Percentiles rank a stretch among this genome's conserved stretches.
phyloP scores from a whole-genome alignment of 2,113 vertebrate species.

The Oncorhynchus keta region DNA sequence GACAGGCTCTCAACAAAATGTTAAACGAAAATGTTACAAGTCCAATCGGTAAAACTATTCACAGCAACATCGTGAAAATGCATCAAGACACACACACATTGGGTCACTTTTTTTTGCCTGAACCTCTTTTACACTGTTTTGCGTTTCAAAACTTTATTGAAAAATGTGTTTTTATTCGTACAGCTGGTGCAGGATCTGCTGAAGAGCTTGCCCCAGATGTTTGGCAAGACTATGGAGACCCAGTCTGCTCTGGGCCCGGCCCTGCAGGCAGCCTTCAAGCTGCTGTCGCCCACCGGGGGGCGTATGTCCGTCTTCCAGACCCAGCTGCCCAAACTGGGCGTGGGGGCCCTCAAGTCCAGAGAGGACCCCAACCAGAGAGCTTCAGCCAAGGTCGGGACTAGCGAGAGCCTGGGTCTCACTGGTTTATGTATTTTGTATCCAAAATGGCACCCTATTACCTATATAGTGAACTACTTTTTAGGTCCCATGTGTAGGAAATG shows the following conservation, averaged over 20 bases:
- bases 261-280: slow-evolving; percentile 91
- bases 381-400: slow-evolving; percentile 82
- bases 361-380: slow-evolving; percentile 92
- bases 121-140: neutral
- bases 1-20: neutral
- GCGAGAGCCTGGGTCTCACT: neutral
- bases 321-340: slow-evolving; percentile 89
- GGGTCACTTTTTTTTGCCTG: neutral
- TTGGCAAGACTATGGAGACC: slow-evolving; percentile 92
- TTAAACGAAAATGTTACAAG: neutral
- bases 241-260: slow-evolving; percentile 93
- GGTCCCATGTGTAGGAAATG: too few species aligned
- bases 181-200: slow-evolving; percentile 94
- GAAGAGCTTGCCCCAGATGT: slow-evolving; percentile 88
- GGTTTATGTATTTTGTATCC: too few species aligned
- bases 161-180: neutral
- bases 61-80: neutral
- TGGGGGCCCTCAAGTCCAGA: slow-evolving; percentile 86
- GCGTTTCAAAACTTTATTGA: neutral
- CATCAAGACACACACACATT: neutral
- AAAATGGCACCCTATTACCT: too few species aligned
- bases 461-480: too few species aligned
- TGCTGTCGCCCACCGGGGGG: slow-evolving; percentile 92
- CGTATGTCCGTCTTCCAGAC: slow-evolving; percentile 94
- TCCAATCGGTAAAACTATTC: neutral